A percentile compares a stretch with the other conserved stretches of the same genome.
Evolutionary conservation across 2,888 invertebrate species (phyloP).

Genomic region (Polyploca ridens): DNA sequence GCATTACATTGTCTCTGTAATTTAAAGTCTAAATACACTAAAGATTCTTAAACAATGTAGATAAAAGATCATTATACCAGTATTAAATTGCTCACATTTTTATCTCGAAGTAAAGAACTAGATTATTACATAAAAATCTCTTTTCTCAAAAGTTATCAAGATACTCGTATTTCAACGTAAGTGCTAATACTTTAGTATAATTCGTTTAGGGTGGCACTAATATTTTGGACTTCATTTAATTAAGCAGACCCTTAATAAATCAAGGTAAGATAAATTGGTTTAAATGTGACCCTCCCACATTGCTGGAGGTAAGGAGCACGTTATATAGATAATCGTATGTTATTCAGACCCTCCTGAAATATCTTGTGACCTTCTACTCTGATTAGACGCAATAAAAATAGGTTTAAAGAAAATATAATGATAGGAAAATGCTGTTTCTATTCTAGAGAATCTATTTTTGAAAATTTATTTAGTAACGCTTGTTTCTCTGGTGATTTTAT

Average conservation of each 20-base stretch:
- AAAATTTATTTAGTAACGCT: no score
- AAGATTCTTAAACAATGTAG: conserved; percentile 4
- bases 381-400: background rate
- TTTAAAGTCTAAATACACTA: background rate
- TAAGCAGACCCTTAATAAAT: conserved; percentile 53
- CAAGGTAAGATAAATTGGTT: conserved; percentile 67
- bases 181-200: conserved; percentile 25
- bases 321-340: background rate
- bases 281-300: conserved; percentile 50
- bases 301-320: conserved; percentile 32
- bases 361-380: background rate
- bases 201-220: conserved; percentile 33
- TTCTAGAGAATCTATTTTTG: no score
- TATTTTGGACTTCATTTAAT: conserved; percentile 49
- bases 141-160: background rate
- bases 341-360: background rate
- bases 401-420: no score
- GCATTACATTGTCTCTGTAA: background rate
- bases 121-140: background rate
- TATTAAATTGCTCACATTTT: conserved; percentile 1
- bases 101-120: background rate
- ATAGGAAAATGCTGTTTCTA: no score
- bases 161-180: background rate
- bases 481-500: no score
- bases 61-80: background rate